These are phyloP conservation scores for Sycobia sp. DNA, from an alignment of 1,140 invertebrate species.

Conservation along the genomic window DNA sequence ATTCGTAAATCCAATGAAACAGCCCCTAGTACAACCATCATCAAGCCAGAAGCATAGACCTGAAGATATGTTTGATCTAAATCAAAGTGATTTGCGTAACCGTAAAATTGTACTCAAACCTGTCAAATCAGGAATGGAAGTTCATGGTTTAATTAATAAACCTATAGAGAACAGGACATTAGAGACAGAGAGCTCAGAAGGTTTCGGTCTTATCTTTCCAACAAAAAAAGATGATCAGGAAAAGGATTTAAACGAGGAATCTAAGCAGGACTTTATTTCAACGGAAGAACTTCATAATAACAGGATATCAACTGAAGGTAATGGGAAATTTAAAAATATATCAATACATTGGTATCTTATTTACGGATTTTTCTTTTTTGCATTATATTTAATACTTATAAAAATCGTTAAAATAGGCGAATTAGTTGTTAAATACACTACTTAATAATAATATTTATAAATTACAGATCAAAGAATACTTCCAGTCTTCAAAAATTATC, in stretches of 20 bases:
- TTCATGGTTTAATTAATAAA: slow-evolving; percentile 40
- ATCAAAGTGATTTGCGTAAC: not conserved
- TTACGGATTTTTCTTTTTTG: no score
- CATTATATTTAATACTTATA: slow-evolving; percentile 24
- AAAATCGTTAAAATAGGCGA: no score
- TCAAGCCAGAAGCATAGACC: slow-evolving; percentile 59
- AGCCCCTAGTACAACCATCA: slow-evolving; percentile 42
- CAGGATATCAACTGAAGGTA: slow-evolving; percentile 69
- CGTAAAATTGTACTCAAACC: slow-evolving; percentile 66
- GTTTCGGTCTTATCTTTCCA: slow-evolving; percentile 62
- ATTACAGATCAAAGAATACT: slow-evolving; percentile 74
- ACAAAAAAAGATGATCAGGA: slow-evolving; percentile 50
- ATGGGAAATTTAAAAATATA: slow-evolving; percentile 7
- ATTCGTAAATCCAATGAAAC: slow-evolving; percentile 63
- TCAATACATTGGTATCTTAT: no score
- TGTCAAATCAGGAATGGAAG: slow-evolving; percentile 43
- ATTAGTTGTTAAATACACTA: no score
- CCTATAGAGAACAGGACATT: slow-evolving; percentile 8
- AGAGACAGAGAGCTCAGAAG: slow-evolving; percentile 37
- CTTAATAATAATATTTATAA: no score
- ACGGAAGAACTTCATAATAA: slow-evolving; percentile 72
- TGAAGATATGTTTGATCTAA: slow-evolving; percentile 70
- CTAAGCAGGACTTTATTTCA: slow-evolving; percentile 63
- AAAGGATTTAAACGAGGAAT: slow-evolving; percentile 45
- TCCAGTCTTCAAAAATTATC: slow-evolving; percentile 87